Conservation (phyloP, 1,140 invertebrate genomes). For the Patella vulgata region DNA sequence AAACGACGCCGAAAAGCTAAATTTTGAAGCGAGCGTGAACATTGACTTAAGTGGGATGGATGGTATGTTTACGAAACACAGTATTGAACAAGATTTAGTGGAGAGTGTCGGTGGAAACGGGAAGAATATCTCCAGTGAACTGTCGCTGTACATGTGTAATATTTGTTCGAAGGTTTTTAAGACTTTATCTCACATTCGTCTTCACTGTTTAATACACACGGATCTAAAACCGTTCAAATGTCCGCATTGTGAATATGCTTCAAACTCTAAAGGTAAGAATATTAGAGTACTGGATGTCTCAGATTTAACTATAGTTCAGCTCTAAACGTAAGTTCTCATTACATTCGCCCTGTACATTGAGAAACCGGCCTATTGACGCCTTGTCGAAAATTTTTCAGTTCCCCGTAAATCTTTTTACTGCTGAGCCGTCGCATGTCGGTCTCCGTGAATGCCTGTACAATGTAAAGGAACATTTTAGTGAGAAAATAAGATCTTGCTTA, state of each 20-base stretch:
- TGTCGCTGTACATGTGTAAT: slow-evolving; percentile 63
- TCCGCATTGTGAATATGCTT: slow-evolving; percentile 61
- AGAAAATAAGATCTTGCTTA: no score
- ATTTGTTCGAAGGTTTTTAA: slow-evolving; percentile 66
- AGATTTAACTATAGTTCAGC: no score
- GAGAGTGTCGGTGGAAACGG: slow-evolving; percentile 37
- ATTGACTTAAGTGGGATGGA: slow-evolving; percentile 59
- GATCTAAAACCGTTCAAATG: slow-evolving; percentile 65
- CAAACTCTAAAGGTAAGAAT: slow-evolving; percentile 63
- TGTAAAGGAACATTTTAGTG: no score
- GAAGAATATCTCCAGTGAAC: slow-evolving; percentile 33
- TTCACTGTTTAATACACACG: slow-evolving; percentile 66
- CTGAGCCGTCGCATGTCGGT: no score
- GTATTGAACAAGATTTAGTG: slow-evolving; percentile 63
- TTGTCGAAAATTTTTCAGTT: no score
- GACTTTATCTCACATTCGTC: slow-evolving; percentile 63
- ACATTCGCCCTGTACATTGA: no score
- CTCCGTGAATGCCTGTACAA: no score
- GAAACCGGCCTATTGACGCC: no score
- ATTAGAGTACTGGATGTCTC: no score
- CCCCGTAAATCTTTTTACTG: no score
- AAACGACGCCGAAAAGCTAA: slow-evolving; percentile 52
- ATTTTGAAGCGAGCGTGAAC: slow-evolving; percentile 57
- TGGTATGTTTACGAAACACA: slow-evolving; percentile 54
- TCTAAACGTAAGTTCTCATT: no score